Base-by-base conservation (phyloP, 2,888 invertebrate genomes). In the Aethes cnicana region DNA sequence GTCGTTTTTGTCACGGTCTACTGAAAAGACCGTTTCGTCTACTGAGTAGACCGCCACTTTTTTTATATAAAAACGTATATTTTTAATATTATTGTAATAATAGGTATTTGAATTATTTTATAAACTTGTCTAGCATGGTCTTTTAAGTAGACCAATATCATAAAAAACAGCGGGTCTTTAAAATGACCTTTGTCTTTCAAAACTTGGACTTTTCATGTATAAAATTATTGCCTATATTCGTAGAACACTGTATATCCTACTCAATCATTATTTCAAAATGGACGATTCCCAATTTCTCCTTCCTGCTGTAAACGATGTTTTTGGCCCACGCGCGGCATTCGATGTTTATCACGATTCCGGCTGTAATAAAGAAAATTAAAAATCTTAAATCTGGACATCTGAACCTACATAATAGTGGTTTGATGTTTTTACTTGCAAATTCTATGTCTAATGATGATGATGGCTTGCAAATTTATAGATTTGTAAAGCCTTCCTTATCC, bases 251-350 rank as follows among this genome's bases (percentile, higher is more conserved):
- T 21, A 28, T 16, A 11, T 47, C 55, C 63, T 84, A 90, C 61
- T 92, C 92, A 49, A 92, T 78, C 82, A 91, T 83, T 7, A 92
- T 53, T 63, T 92, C 92, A 72, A 92, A 92, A 64, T 92, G 91
- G 1, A 92, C 92, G 5, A 92, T 84, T 0, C 92, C 92, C 53
- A 87, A 75, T 47, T 95, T 92, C 64, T 96, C 94, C 33, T 90
- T 84, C 20, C 92, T 90, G 58, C 84, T 83, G 79, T 97, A 96
- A 23, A 85, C 66, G 49, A 97, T 94, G 74, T 97, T 97, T 70
- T 92, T 93, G 9, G 97, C 97, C 96, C 96, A 97, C 12, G 96
- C 95, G 49, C 95, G 93, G 68, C 97, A 97, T 72, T 97, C 96
- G 16, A 97, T 91, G 66, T 94, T 95, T 61, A 92, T 92, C 20